Evolutionary conservation across 2,888 invertebrate genomes (phyloP).

Genomic region (Drosophila hamatofila): DNA sequence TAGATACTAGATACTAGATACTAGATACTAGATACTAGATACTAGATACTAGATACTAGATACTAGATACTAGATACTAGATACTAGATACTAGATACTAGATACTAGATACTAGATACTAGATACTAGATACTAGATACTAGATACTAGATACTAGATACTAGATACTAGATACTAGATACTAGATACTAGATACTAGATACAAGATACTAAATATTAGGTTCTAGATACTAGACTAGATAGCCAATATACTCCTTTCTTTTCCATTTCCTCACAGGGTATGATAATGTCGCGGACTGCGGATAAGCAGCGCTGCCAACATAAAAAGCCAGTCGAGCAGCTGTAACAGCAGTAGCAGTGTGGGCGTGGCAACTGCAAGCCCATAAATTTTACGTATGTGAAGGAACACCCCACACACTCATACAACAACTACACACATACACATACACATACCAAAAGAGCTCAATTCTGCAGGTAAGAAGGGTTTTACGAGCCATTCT

Average conservation of each 20-base stretch:
- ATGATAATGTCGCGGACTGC: slow-evolving; percentile 53
- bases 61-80: neutral
- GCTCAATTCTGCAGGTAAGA: slow-evolving; percentile 14
- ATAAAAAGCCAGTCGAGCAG: slow-evolving; percentile 37
- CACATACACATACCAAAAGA: slow-evolving; percentile 5
- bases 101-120: slow-evolving; percentile 1
- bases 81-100: neutral
- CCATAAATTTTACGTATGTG: slow-evolving; percentile 65
- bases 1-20: neutral
- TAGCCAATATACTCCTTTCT: neutral
- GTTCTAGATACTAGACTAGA: neutral
- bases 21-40: neutral
- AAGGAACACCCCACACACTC: neutral
- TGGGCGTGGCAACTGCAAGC: slow-evolving; percentile 62
- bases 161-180: neutral
- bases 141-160: neutral
- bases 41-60: neutral
- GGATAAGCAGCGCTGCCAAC: slow-evolving; percentile 47
- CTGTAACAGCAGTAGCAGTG: slow-evolving; percentile 7
- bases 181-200: neutral
- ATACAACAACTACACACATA: no score
- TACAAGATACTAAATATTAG: neutral
- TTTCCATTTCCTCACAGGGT: neutral
- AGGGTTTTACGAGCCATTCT: slow-evolving; percentile 46
- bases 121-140: neutral